Evolutionary conservation across 2,797 vertebrate species (phyloP), one percentile per base, ranked within the genome.

Genomic region (Semaprochilodus insignis): DNA sequence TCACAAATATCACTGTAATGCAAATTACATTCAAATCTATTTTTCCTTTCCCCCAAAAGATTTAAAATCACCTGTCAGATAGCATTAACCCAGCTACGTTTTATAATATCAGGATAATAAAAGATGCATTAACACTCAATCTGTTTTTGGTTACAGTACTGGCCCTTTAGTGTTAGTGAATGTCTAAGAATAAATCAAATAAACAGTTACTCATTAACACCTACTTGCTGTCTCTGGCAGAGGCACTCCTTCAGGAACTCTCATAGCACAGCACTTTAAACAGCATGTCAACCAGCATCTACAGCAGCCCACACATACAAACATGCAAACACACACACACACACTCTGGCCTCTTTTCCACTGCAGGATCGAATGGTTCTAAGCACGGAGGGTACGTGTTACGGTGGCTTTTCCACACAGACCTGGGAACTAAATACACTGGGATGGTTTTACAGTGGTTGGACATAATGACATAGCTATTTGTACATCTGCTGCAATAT

Each of bases 191-290:
- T 75, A 60, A 19, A 59, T 36, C 54, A 59, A 13, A 75, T 60
- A 74, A 44, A 74, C 73, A 67, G 54, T 81, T 66, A 77, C 59
- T 85, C 80, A 87, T 80, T 79, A 59, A 67, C 81, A 48, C 77
- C 69, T 73, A 83, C 85, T 60, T 52, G 2, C 76, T 67, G 23
- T 83, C 82, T 77, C 57, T 62, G 70, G 48, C 17, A 31, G 44
- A 63, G 21, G 66, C 57, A 63, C 40, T 8, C 14, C 55, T 44
- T 55, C n/a, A 48, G 54, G 55, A 2, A 2, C 69, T 27, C 70
- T 59, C 62, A 76, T 31, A 51, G 40, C 57, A 74, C 74, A 65
- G 36, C 81, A 59, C 36, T 17, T 55, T 57, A 83, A 65, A 54
- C 52, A 69, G 63, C 16, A 36, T 13, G 48, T 14, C 36, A 63